Evolutionary conservation across 1,140 invertebrate species (phyloP).

Genomic region (Aplysia californica): DNA sequence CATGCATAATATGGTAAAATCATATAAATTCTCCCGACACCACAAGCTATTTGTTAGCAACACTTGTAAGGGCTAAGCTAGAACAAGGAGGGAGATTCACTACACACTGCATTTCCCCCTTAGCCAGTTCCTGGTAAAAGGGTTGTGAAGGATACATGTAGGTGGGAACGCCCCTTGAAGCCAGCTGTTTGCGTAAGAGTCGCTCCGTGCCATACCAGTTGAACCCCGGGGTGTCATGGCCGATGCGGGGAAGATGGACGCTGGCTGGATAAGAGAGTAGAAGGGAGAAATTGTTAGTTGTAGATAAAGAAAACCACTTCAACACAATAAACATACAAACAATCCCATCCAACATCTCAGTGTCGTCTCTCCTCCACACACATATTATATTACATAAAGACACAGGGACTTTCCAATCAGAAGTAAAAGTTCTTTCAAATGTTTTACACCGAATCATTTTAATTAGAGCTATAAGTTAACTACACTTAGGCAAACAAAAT

Average conservation of each 20-base stretch:
- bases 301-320: neutral
- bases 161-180: conserved; percentile 60
- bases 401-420: too few species aligned
- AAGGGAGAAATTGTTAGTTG: neutral
- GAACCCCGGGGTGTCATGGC: conserved; percentile 62
- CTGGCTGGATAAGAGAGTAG: conserved; percentile 51
- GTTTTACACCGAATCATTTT: too few species aligned
- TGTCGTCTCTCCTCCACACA: too few species aligned
- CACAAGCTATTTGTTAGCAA: neutral
- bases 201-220: conserved; percentile 69
- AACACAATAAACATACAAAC: neutral
- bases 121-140: neutral
- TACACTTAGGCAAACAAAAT: too few species aligned
- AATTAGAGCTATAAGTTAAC: too few species aligned
- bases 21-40: neutral
- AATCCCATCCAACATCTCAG: neutral
- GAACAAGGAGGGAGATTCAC: neutral
- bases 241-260: conserved; percentile 66
- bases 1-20: neutral
- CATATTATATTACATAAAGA: too few species aligned
- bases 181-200: conserved; percentile 63
- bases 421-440: too few species aligned
- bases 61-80: neutral
- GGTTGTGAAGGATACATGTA: conserved; percentile 64
- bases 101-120: neutral